Evolutionary conservation across 2,113 vertebrate genomes (phyloP), one percentile per base, ranked within the genome.

Genomic region (Megaceryle torquata): DNA sequence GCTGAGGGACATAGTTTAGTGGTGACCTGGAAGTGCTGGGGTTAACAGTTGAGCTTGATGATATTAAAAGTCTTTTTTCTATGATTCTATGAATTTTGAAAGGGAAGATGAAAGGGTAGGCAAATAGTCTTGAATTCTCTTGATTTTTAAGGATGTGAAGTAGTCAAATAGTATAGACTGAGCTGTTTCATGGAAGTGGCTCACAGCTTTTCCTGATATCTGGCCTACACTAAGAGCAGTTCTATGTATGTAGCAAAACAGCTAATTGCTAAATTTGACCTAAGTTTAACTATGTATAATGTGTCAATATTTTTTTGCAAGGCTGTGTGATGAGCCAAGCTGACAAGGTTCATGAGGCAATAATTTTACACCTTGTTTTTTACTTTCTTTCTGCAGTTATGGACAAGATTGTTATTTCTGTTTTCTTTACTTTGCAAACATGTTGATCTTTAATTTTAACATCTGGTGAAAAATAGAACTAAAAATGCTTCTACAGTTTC

Each of bases 361-460:
- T 64, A 44, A 22, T 60, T 95, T 91, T 53, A 56, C 18, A 65
- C 8, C 33, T 68, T 33, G 18, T 43, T 80, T 93, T 92, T 74
- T 19, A 33, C 67, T 88, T 94, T 67, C n/a, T 67, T n/a, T 80
- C 76, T 87, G 61, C 51, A 83, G 81, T 41, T 29, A 67, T 43
- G 85, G 72, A 57, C 63, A 57, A 7, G 18, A 59, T 61, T 67
- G 21, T 89, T 96, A 79, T 77, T 94, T 86, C 50, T 87, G 39
- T 86, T 92, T 95, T 87, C 64, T 88, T 93, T 86, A 44, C 43
- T 88, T 81, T 81, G 69, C 87, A 94, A 79, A 90, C 53, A 25
- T 8, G 39, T 43, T 15, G 11, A 35, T 78, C 48, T 92, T 44
- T 48, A 91, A 94, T 91, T 91, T 26, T 65, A 74, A 59, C 39